Evolutionary conservation across 2,797 vertebrate species (phyloP).

Genomic region (Anabacerthia variegaticeps): DNA sequence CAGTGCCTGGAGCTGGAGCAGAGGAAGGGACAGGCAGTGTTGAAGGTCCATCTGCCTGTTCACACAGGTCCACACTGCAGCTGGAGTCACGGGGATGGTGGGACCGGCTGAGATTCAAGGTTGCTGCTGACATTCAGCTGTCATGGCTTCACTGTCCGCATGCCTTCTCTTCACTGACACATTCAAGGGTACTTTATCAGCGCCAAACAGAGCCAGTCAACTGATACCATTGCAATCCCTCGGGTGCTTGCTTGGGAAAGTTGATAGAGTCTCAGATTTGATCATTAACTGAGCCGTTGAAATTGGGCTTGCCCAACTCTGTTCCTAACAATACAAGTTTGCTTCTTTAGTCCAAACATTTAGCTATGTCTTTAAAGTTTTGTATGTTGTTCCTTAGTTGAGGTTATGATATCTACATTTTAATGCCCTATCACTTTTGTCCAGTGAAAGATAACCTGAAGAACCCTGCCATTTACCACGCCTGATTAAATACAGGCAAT

Average conservation of each 20-base stretch:
- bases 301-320: slow-evolving; percentile 41
- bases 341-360: slow-evolving; percentile 74
- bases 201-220: slow-evolving; percentile 78
- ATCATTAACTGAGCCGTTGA: slow-evolving; percentile 71
- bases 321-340: slow-evolving; percentile 53
- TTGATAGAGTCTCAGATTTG: slow-evolving; percentile 73
- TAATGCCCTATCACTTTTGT: slow-evolving; percentile 66
- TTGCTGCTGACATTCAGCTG: slow-evolving; percentile 85
- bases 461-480: slow-evolving; percentile 38
- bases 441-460: slow-evolving; percentile 69
- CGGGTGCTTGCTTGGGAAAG: slow-evolving; percentile 44
- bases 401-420: slow-evolving; percentile 73
- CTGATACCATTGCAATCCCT: slow-evolving; percentile 80
- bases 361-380: slow-evolving; percentile 66
- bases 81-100: slow-evolving; percentile 81
- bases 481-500: slow-evolving; percentile 55
- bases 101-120: slow-evolving; percentile 86
- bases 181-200: slow-evolving; percentile 74
- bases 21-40: slow-evolving; percentile 40
- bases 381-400: slow-evolving; percentile 62
- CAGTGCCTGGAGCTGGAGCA: slow-evolving; percentile 12
- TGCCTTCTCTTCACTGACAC: slow-evolving; percentile 71
- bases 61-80: slow-evolving; percentile 53
- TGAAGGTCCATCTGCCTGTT: neutral
- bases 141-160: slow-evolving; percentile 82